Evolutionary conservation across 2,797 vertebrate genomes (phyloP), one percentile per base, ranked within the genome.

Genomic region (Hephaestus fuliginosus): DNA sequence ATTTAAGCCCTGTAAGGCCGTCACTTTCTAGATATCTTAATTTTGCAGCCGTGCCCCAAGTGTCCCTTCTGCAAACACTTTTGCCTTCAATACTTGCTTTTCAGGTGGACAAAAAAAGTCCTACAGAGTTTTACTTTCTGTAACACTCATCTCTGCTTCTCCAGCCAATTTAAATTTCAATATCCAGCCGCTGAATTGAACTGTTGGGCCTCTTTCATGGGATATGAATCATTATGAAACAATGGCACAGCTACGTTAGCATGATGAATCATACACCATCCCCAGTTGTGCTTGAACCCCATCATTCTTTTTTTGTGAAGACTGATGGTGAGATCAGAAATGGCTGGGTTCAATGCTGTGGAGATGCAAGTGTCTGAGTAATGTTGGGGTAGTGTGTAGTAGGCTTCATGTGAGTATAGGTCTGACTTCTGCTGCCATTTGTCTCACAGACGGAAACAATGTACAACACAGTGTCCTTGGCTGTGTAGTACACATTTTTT

Each of bases 221-320:
- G 33, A 62, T 63, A 70, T 72, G 28, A 78, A 78, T 76, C 68
- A 57, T 58, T 61, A 58, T 62, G 10, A 81, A 65, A 76, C 48
- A 68, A 39, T 58, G 33, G 57, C 30, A n/a, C 13, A 51, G 58
- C 41, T 39, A 14, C 2, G 4, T 65, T 75, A 52, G 8, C 48
- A 57, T 46, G 11, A 39, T 64, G 60, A 70, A 25, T 73, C 66
- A 68, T 67, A 33, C 28, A 44, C 62, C 67, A 51, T 63, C 56
- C 25, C 5, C 56, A 41, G 39, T 30, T 15, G 33, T 49, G 25
- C 5, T 52, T 30, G 11, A 80, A 62, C n/a, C 3, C 9, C 11
- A 7, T 76, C 13, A 36, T n/a, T 64, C 56, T 4, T 6, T 70
- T 67, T 36, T 52, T 64, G 49, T 58, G 51, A 6, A 44, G 44